phyloP scores from a whole-genome alignment of 2,113 vertebrate genomes.

The Xiphophorus hellerii region DNA sequence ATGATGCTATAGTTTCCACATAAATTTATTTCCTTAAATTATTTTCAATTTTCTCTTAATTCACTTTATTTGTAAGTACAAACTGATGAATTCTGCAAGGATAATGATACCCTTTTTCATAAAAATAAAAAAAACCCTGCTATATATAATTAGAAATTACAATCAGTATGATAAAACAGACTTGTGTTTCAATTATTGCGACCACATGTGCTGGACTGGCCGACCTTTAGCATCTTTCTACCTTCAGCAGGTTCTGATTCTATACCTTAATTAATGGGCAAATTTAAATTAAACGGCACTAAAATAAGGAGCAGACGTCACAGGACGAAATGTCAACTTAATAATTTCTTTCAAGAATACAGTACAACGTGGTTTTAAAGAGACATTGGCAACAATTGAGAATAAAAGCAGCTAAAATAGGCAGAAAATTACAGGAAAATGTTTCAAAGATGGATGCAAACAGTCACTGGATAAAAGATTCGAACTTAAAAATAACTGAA shows the following conservation, averaged over 20 bases:
- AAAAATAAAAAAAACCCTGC: not conserved
- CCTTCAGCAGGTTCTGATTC: slow-evolving; percentile 16
- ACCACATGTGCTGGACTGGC: not conserved
- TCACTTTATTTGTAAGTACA: not conserved
- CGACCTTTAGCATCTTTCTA: slow-evolving; percentile 18
- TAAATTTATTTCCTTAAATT: no score
- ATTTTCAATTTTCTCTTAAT: not conserved
- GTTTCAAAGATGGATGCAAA: not conserved
- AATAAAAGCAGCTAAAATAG: not conserved
- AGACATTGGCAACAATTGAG: slow-evolving; percentile 5
- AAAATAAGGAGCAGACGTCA: slow-evolving; percentile 9
- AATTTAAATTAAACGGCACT: slow-evolving; percentile 19
- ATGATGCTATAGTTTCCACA: not conserved
- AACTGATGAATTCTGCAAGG: not conserved
- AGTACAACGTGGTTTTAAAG: not conserved
- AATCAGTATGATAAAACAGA: slow-evolving; percentile 10
- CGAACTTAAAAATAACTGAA: no score
- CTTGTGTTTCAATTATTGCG: slow-evolving; percentile 6
- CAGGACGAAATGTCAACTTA: slow-evolving; percentile 10
- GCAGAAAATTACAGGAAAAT: not conserved
- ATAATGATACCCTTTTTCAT: not conserved
- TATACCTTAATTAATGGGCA: slow-evolving; percentile 14
- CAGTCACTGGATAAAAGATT: not conserved
- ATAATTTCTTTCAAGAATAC: slow-evolving; percentile 5
- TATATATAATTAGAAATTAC: not conserved